Evolutionary conservation across 2,888 invertebrate genomes (phyloP).

Genomic region (Hedya salicella): DNA sequence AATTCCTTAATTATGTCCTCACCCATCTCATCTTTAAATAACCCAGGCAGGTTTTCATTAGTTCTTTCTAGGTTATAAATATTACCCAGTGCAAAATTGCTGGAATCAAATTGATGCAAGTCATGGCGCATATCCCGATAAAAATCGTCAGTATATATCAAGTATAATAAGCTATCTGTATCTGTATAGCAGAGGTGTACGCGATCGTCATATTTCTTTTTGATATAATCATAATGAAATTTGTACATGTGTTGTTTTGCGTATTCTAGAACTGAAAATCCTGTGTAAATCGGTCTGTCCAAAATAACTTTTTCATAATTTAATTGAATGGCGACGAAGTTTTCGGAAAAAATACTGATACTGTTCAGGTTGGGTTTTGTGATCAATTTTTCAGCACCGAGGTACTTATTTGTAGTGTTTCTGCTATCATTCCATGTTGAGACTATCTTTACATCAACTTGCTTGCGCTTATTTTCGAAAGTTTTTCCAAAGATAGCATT

Average conservation of each 20-base stretch:
- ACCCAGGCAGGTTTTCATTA: not conserved
- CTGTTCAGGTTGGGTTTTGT: not conserved
- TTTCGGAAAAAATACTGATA: no score
- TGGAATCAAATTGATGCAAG: not conserved
- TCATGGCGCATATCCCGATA: not conserved
- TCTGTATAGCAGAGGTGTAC: no score
- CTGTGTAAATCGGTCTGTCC: no score
- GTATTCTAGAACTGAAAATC: no score
- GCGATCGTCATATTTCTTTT: no score
- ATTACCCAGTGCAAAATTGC: not conserved
- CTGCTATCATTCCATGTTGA: not conserved
- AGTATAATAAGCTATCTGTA: no score
- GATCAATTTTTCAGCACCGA: not conserved
- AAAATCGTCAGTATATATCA: not conserved
- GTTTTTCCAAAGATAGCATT: slow-evolving; percentile 3
- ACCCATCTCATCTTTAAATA: not conserved
- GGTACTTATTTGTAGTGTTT: no score
- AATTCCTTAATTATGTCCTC: not conserved
- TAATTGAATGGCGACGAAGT: no score
- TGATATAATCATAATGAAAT: no score
- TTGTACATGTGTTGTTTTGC: no score
- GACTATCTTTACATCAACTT: not conserved
- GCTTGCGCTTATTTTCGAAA: not conserved
- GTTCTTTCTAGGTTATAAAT: not conserved
- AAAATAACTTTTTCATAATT: no score